Percentiles rank a stretch among this genome's conserved stretches.
Evolutionary conservation across 2,113 vertebrate genomes (phyloP).

Genomic region (Cervus canadensis): DNA sequence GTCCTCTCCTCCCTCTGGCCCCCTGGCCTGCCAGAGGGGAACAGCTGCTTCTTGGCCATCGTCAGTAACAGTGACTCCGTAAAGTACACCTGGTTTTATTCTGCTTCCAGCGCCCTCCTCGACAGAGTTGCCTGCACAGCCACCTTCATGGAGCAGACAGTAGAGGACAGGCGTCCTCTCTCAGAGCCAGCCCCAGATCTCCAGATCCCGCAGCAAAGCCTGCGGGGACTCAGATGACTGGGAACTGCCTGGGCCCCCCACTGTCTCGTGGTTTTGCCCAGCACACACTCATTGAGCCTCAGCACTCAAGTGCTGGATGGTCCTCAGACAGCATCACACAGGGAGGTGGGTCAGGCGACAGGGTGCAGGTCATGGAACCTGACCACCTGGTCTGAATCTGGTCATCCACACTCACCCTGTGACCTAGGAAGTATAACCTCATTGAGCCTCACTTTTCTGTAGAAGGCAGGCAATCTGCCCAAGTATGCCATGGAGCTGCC

Average conservation of each 20-base stretch:
- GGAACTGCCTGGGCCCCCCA: neutral
- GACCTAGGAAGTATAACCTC: neutral
- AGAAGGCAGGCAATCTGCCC: neutral
- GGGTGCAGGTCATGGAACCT: neutral
- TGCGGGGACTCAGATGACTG: neutral
- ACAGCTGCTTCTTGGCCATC: neutral
- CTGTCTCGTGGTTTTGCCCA: neutral
- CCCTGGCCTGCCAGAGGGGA: accelerated
- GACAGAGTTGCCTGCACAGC: neutral
- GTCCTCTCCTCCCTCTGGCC: neutral
- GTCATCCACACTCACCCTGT: neutral
- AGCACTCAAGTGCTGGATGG: accelerated
- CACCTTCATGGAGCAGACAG: neutral
- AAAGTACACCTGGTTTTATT: neutral
- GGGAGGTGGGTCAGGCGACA: neutral
- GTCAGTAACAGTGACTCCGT: neutral
- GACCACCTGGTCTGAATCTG: neutral
- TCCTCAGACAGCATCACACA: neutral
- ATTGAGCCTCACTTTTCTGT: neutral
- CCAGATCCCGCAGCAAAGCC: neutral
- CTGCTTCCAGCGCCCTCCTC: neutral
- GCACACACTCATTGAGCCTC: neutral
- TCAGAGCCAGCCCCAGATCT: neutral
- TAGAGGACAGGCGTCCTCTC: neutral
- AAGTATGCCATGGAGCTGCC: neutral